Base-by-base conservation (phyloP, 2,797 vertebrate species). In the Gobio occitaniae region DNA sequence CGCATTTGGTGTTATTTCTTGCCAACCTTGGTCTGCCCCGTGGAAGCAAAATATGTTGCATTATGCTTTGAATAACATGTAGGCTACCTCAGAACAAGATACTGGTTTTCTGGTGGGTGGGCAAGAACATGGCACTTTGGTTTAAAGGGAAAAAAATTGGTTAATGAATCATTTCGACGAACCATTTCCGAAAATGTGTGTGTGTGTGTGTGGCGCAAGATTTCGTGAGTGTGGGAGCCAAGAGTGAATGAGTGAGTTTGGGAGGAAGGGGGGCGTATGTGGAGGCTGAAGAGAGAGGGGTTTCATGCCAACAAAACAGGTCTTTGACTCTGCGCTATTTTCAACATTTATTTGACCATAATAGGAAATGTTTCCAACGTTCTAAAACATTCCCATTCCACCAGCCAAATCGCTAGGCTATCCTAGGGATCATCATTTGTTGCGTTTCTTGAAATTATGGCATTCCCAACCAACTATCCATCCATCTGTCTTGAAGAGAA, bases 181-280 rank as follows among this genome's bases (percentile, higher is more conserved):
- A 54, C 32, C 16, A 11, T n/a, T 86, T 65, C 48, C 4, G 7
- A 77, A 71, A 80, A 50, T 21, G 19, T 47, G 65, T 56, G 63
- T 44, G 38, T 63, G 29, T 72, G 78, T 54, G 80, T 76, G 81
- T 79, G 84, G 77, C 82, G 80, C 71, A 78, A 83, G 80, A 82
- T 84, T 66, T 80, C 44, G 82, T 76, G 78, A 61, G 83, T 75
- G 86, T 71, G 75, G 70, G 71, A 80, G 82, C 70, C 71, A 75
- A 86, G 77, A 80, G 71, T 83, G 81, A 84, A 76, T 66, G 78
- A 80, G 80, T 86, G 85, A 82, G 88, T 86, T 87, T 86, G 78
- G 83, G 82, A 84, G 72, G 78, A 82, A 68, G 89, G 66, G 86
- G 86, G 85, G 81, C 82, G 85, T 87, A 72, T 86, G 83, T 80